Conservation (phyloP, 2,797 vertebrate species). For the Chlorospingus flavigularis region DNA sequence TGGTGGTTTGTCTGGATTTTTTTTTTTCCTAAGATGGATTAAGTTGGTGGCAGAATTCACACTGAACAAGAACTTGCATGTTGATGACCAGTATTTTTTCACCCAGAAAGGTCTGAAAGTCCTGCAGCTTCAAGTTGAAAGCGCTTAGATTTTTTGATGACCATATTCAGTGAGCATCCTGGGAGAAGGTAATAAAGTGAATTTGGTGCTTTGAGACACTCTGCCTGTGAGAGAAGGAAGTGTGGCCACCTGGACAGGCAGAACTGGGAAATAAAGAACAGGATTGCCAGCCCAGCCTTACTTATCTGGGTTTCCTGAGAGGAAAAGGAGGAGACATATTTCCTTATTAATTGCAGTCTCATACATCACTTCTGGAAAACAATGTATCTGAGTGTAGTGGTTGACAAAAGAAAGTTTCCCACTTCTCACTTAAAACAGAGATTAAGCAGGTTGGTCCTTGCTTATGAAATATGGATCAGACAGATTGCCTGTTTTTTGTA, state of each 20-base stretch:
- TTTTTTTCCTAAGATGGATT: not conserved
- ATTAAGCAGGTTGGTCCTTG: not conserved
- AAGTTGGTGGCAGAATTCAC: not conserved
- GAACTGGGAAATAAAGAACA: not conserved
- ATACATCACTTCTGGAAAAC: not conserved
- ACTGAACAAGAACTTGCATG: not conserved
- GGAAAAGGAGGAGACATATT: not conserved
- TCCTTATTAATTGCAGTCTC: not conserved
- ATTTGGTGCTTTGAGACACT: not conserved
- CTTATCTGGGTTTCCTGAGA: not conserved
- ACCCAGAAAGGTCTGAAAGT: not conserved
- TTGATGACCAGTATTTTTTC: not conserved
- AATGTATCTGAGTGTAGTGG: not conserved
- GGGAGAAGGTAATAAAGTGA: not conserved
- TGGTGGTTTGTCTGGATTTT: not conserved
- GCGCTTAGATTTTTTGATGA: not conserved
- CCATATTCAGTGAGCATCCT: not conserved
- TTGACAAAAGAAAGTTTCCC: not conserved
- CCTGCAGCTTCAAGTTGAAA: not conserved
- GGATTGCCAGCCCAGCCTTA: not conserved
- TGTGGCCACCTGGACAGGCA: not conserved
- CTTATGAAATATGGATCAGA: not conserved
- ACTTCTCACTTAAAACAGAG: not conserved
- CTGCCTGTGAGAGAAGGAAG: not conserved
- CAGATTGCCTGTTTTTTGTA: not conserved